Base-by-base conservation (phyloP, 2,113 vertebrate genomes). In the Montifringilla adamsi region DNA sequence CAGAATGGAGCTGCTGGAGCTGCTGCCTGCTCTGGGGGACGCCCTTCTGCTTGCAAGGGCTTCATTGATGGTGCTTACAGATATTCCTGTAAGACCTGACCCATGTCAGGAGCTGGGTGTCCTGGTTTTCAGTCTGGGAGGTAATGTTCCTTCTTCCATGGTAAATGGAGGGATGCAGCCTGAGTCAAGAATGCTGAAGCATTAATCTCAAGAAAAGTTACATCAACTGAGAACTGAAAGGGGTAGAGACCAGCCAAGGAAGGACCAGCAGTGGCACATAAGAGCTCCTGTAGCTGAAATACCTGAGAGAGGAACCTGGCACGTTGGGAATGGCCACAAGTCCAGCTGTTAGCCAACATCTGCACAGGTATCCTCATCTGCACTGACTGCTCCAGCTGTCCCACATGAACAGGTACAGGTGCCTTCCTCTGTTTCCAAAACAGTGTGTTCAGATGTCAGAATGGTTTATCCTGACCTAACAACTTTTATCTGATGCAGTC, bases 391-490 rank as follows among this genome's bases (percentile, higher is more conserved):
- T 66, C 21, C 50, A 59, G 44, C 72, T 4, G 0, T 53, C 46
- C 58, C 9, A 0, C 3, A 1, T 13, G 26, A 84, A 31, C 37
- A 39, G 21, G 46, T 33, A 26, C 73, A 59, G 52, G 15, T 24
- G 28, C 15, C 50, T 56, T 68, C 55, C 73, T 60, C 31, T 22
- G 60, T 58, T 78, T 66, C 69, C 39, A 35, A 27, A 69, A 13
- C 27, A 28, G 41, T 19, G 58, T 75, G 43, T 66, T 78, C 39
- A 4, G 17, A 11, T 41, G 17, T 31, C 60, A 53, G 30, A 46
- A 9, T 0, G 3, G 9, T 58, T n/a, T 13, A 47, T 67, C 64
- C 46, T 13, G 2, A 21, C 5, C 33, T 69, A 11, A 2, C 35
- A 41, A 16, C n/a, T 81, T 75, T n/a, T 23, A n/a, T 22, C 58